Conservation (phyloP, 2,113 vertebrate species). For the Prinia subflava region DNA sequence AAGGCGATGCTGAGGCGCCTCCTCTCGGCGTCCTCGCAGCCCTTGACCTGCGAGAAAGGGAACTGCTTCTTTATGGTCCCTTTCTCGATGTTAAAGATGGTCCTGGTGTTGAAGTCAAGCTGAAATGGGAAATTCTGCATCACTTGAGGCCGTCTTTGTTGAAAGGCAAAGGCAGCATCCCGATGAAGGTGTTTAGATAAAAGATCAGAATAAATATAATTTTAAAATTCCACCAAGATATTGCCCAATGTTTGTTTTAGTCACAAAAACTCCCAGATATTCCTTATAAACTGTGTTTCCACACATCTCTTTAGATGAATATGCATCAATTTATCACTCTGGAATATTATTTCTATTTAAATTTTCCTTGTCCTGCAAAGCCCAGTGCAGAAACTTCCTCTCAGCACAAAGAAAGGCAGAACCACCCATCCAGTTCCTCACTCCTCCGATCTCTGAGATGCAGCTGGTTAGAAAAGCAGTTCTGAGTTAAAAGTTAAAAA, state of each 20-base stretch:
- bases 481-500: neutral
- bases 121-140: conserved; percentile 25
- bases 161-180: neutral
- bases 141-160: neutral
- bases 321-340: conserved; percentile 49
- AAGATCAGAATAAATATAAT: neutral
- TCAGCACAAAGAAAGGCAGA: neutral
- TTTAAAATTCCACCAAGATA: neutral
- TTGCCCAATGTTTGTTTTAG: neutral
- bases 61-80: conserved; percentile 79
- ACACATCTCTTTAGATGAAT: conserved; percentile 35
- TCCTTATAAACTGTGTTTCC: neutral
- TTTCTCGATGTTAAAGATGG: conserved; percentile 81
- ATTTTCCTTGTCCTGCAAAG: conserved; percentile 20
- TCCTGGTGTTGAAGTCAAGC: conserved; percentile 79
- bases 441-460: neutral
- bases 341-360: conserved; percentile 56
- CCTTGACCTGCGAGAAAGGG: conserved; percentile 73
- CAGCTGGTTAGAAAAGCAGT: neutral
- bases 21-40: conserved; percentile 70
- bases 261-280: neutral
- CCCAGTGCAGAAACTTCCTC: conserved; percentile 12
- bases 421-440: neutral
- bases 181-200: no score
- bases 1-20: conserved; percentile 72